These are phyloP conservation scores for Atlantisia rogersi DNA, from an alignment of 2,113 vertebrate genomes.

Conservation along the genomic window DNA sequence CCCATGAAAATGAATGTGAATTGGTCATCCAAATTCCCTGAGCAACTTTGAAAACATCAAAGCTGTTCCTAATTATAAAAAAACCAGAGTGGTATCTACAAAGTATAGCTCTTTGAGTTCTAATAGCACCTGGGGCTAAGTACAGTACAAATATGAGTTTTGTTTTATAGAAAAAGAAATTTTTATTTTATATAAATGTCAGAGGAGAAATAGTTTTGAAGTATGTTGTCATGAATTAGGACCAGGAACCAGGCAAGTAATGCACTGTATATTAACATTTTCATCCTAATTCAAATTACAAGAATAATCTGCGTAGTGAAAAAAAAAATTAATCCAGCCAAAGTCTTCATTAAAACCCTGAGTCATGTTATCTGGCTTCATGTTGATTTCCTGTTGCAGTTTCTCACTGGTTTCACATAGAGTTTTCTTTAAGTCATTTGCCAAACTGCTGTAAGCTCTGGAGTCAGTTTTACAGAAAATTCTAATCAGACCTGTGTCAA, in stretches of 20 bases:
- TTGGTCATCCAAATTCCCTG: background rate
- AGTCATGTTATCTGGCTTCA: background rate
- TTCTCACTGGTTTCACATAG: background rate
- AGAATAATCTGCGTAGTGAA: background rate
- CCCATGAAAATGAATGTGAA: background rate
- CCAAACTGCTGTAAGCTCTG: background rate
- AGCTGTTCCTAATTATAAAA: background rate
- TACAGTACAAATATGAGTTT: background rate
- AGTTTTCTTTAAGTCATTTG: conserved; percentile 29
- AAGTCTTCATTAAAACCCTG: background rate
- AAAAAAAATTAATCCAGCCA: background rate
- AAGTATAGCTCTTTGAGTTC: background rate
- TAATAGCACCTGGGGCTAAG: background rate
- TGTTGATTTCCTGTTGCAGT: conserved; percentile 14
- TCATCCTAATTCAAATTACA: conserved; percentile 9
- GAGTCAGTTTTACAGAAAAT: conserved; percentile 7
- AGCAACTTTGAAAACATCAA: background rate
- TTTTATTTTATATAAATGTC: conserved; percentile 27
- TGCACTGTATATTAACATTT: conserved; percentile 38
- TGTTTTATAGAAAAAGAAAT: background rate
- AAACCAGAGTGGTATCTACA: background rate
- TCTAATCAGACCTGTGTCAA: background rate
- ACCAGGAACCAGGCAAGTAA: conserved; percentile 8
- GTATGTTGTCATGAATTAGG: conserved; percentile 28
- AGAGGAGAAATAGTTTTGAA: background rate